Evolutionary conservation across 2,113 vertebrate species (phyloP), one percentile per base, ranked within the genome.

Genomic region (Microtus oregoni): DNA sequence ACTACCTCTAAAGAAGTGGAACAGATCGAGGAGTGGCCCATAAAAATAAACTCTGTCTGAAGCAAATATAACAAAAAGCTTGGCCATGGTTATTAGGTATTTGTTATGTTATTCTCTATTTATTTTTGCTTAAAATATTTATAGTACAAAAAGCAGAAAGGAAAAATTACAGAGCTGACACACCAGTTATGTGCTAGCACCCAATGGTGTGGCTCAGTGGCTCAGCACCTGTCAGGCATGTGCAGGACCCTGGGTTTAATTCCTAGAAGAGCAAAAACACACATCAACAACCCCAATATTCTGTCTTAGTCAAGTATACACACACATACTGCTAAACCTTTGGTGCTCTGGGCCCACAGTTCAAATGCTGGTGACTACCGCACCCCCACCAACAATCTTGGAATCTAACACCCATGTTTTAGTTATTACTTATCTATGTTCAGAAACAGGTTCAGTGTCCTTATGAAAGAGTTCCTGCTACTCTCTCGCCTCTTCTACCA

Each of bases 121-220:
- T 70, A 67, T 77, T 92, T 61, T 35, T 86, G 79, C 81, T 85
- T 61, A 17, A 86, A 89, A 38, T 92, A 93, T 83, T 83, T 83
- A 63, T 50, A 95, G 63, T 7, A 87, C 13, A 88, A 85, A 81
- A 78, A 65, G 28, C 6, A 83, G 50, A 96, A 63, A 96, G 47
- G 65, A 58, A 41, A 67, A 67, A 41, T 17, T 44, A 32, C 11
- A 65, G 41, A 90, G 8, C 65, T 86, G 6, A 92, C 6, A 94
- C 52, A 50, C 5, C 41, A 92, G 3, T 87, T 63, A 76, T 52
- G 38, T 83, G 55, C 67, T 38, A 94, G 65, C 15, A 85, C 30
- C n/a, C 55, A 70, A 68, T 28, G 58, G 22, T 83, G 28, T 47
- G 41, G 82, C 55, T 63, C n/a, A 63, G 24, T 28, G 77, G 47